A percentile compares a stretch with the other conserved stretches of the same genome.
Evolutionary conservation across 2,888 invertebrate species (phyloP).

Genomic region (Cosmopolites sordidus): DNA sequence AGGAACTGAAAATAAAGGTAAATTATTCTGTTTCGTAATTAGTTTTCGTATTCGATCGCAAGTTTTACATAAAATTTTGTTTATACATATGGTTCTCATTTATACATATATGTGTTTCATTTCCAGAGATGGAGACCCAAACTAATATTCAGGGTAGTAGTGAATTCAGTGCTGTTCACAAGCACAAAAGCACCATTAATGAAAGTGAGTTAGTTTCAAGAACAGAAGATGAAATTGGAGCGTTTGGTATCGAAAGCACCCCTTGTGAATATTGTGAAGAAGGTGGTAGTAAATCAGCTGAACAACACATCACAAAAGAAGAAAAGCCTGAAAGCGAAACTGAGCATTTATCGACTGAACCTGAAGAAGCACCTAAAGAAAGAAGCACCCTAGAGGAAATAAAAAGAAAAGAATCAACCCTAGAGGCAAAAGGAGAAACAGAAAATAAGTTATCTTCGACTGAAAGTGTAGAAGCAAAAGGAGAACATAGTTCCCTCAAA

Average conservation of each 20-base stretch:
- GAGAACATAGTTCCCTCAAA: background rate
- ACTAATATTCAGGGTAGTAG: too few species aligned
- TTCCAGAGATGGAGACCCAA: too few species aligned
- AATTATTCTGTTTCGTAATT: too few species aligned
- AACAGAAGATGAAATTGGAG: background rate
- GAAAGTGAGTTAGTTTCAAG: background rate
- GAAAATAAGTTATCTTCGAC: too few species aligned
- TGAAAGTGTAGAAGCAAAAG: too few species aligned
- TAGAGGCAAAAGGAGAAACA: background rate
- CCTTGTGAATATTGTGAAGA: constrained; percentile 6
- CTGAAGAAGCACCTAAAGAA: background rate
- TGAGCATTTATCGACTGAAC: background rate
- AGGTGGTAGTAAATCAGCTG: background rate
- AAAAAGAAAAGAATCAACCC: constrained; percentile 1
- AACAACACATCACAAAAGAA: background rate
- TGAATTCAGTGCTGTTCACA: too few species aligned
- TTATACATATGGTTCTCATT: too few species aligned
- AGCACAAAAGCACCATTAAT: too few species aligned
- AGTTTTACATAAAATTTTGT: too few species aligned
- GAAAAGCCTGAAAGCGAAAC: constrained; percentile 4
- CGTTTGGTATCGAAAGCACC: constrained; percentile 3
- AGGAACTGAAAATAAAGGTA: too few species aligned
- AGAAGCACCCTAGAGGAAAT: background rate
- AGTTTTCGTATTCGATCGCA: too few species aligned
- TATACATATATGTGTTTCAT: too few species aligned